Evolutionary conservation across 2,888 invertebrate genomes (phyloP).

Genomic region (Myopa tessellatipennis): DNA sequence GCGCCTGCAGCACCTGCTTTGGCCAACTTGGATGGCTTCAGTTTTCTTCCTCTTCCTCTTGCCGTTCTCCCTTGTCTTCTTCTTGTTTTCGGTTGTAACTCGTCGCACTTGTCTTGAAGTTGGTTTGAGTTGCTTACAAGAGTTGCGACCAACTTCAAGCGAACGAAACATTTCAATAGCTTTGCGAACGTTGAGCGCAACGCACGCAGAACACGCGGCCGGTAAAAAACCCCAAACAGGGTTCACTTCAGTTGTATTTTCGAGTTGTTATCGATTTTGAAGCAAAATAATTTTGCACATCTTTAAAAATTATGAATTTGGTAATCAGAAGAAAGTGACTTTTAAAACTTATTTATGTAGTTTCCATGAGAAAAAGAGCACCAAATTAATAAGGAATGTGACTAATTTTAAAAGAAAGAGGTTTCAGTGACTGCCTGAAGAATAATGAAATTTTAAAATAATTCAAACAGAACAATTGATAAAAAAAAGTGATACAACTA

Average conservation of each 20-base stretch:
- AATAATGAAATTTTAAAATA: not conserved
- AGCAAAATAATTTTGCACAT: not conserved
- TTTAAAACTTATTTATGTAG: no score
- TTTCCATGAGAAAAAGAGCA: conserved; percentile 1
- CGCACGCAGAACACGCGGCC: conserved; percentile 52
- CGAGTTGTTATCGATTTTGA: not conserved
- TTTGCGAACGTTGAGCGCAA: conserved; percentile 62
- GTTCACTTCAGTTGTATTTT: not conserved
- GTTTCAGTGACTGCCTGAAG: no score
- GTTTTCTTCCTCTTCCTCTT: not conserved
- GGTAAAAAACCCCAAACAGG: not conserved
- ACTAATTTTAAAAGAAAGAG: conserved; percentile 9
- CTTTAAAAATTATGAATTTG: conserved; percentile 6
- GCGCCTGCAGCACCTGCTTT: conserved; percentile 26
- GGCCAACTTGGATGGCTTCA: not conserved
- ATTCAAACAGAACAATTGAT: conserved; percentile 29
- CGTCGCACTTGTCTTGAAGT: not conserved
- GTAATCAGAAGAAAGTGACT: conserved; percentile 26
- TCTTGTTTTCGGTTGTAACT: not conserved
- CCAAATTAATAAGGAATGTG: conserved; percentile 28
- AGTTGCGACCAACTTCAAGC: not conserved
- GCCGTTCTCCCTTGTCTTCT: not conserved
- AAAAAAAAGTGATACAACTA: not conserved
- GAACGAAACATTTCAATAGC: conserved; percentile 54
- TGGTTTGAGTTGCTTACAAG: not conserved